phyloP scores from a whole-genome alignment of 2,113 vertebrate species.

The Myiopsitta monachus region DNA sequence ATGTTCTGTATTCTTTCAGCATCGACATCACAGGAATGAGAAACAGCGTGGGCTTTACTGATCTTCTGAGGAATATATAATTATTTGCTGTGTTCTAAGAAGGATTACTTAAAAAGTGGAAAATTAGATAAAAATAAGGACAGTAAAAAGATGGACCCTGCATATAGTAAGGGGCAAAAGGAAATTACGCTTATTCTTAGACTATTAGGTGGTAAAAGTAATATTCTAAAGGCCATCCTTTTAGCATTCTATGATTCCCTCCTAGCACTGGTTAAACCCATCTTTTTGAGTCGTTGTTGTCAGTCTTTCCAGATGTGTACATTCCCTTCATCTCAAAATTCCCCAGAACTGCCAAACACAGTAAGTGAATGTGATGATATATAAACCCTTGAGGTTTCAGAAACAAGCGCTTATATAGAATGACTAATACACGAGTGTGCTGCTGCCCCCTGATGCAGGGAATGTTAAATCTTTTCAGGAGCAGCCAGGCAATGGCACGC shows the following conservation, averaged over 20 bases:
- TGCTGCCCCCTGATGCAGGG: slow-evolving; percentile 26
- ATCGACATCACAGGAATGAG: neutral
- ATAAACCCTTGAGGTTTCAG: neutral
- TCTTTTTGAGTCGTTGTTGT: neutral
- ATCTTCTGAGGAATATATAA: slow-evolving; percentile 33
- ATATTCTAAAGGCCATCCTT: neutral
- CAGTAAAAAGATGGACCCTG: neutral
- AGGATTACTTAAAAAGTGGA: neutral
- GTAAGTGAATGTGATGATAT: neutral
- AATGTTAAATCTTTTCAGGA: neutral
- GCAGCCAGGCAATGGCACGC: neutral
- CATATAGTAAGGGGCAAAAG: neutral
- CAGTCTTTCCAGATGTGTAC: neutral
- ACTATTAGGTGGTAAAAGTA: neutral
- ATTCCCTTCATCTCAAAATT: neutral
- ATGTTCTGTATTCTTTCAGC: slow-evolving; percentile 29
- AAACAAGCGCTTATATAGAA: neutral
- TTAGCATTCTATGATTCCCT: neutral
- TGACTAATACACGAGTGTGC: neutral
- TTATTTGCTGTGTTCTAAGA: neutral
- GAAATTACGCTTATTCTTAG: neutral
- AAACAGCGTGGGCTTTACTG: slow-evolving; percentile 17
- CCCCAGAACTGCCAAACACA: neutral
- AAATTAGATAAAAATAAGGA: slow-evolving; percentile 9
- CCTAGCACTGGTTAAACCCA: neutral